Evolutionary conservation across 1,140 invertebrate genomes (phyloP), one percentile per base, ranked within the genome.

Genomic region (Zaprionus inermis): DNA sequence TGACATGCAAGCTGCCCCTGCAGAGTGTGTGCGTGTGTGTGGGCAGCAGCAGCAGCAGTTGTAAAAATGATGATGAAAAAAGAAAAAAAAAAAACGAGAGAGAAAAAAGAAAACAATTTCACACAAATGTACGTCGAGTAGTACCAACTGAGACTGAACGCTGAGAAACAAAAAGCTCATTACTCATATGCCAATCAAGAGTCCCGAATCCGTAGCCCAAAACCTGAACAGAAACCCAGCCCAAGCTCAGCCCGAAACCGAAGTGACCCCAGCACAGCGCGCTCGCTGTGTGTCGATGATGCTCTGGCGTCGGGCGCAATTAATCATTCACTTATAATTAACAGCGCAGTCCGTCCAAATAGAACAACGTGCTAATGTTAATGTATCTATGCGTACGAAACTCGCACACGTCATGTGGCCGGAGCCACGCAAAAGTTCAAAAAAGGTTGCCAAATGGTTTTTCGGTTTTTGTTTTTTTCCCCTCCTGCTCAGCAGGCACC

Each of bases 161-260:
- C 76, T 80, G 68, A 65, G 63, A 79, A 89, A 89, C 85, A 89
- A 89, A 89, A 89, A 89, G 85, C 84, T 89, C 84, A 88, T 88
- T 88, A 88, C 84, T 88, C 84, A 88, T 88, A 89, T 84, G 84
- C 84, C 84, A 88, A 88, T 88, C 84, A 88, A 89, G 72, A 58
- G 67, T 38, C n/a, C 34, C 54, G 14, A 66, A n/a, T 14, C 64
- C 30, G 46, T 34, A 20, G 14, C 12, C 10, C 9, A 46, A 60
- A 41, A 7, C 44, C 63, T 6, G 12, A 55, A 14, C 55, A 18
- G 12, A 41, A 41, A 20, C 46, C 32, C 28, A 52, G 5, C 24
- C 73, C 51, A 34, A 24, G 22, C 20, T 34, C 34, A 41, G 49
- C 20, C 14, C 12, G 6, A 20, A 32, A 18, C 28, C 18, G 41